A percentile compares a stretch with the other conserved stretches of the same genome.
These are phyloP conservation scores for Neopipo cinnamomea DNA, from an alignment of 2,113 vertebrate genomes.

Conservation along the genomic window DNA sequence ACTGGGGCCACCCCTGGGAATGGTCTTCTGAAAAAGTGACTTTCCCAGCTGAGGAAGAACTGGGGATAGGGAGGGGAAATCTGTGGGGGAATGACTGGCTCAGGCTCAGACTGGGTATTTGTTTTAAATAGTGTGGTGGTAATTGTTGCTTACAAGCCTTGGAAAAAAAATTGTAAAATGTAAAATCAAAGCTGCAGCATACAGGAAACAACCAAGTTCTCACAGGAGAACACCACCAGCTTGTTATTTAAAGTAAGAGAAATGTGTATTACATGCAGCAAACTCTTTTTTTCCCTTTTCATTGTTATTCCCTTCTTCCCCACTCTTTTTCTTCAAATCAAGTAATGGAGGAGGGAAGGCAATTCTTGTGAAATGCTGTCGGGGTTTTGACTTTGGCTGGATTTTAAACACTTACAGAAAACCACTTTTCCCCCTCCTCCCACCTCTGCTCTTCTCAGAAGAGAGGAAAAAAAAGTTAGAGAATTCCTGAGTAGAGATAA, in stretches of 20 bases:
- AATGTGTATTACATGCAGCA: neutral
- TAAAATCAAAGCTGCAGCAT: neutral
- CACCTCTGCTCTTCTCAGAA: too few relatives aligned
- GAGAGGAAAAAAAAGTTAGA: too few relatives aligned
- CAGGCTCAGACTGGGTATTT: neutral
- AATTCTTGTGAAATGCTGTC: neutral
- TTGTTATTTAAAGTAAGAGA: neutral
- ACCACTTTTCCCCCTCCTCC: too few relatives aligned
- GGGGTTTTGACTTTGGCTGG: too few relatives aligned
- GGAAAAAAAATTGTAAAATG: neutral
- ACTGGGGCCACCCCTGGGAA: neutral
- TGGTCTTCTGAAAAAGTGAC: neutral
- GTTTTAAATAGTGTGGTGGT: neutral
- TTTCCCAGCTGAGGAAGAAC: neutral
- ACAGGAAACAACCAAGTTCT: neutral
- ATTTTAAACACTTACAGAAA: too few relatives aligned
- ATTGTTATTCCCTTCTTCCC: neutral
- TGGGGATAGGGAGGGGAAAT: neutral
- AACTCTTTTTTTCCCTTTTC: neutral
- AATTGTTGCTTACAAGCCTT: neutral
- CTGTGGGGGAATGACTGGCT: neutral
- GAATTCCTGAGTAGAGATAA: too few relatives aligned
- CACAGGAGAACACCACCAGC: neutral
- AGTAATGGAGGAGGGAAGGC: neutral
- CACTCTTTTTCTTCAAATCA: neutral